Conservation (phyloP, 2,888 invertebrate genomes). For the Lasioglossum lativentre region DNA sequence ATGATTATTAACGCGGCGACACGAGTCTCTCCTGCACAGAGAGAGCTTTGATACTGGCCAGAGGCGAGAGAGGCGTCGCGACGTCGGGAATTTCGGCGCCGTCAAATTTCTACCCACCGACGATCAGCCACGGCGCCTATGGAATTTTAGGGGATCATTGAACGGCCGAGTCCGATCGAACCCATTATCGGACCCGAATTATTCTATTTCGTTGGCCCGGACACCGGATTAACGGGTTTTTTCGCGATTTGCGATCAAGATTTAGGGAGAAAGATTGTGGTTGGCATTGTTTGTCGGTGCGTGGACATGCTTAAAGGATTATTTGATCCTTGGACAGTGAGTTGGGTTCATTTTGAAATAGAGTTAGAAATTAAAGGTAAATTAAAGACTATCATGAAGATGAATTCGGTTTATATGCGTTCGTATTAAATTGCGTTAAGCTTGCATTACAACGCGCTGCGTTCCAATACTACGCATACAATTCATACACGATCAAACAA, state of each 20-base stretch:
- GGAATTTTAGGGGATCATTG: conserved; percentile 1
- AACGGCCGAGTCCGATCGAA: background rate
- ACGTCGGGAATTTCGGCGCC: conserved; percentile 41
- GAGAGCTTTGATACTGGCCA: conserved; percentile 38
- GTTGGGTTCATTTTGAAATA: too few relatives aligned
- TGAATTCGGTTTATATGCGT: background rate
- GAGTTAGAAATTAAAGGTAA: too few relatives aligned
- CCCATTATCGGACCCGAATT: background rate
- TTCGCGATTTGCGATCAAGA: background rate
- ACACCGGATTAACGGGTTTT: background rate
- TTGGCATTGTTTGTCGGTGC: too few relatives aligned
- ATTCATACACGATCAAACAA: background rate
- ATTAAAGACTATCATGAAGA: background rate
- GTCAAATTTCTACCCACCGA: background rate
- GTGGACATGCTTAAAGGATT: too few relatives aligned
- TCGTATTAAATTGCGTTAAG: background rate
- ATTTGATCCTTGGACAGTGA: too few relatives aligned
- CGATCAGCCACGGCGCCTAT: conserved; percentile 20
- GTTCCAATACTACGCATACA: background rate
- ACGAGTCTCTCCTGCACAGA: conserved; percentile 48
- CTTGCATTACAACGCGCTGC: background rate
- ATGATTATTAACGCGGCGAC: conserved; percentile 77
- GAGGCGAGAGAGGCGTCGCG: background rate
- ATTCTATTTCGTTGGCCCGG: background rate
- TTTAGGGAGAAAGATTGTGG: too few relatives aligned